Evolutionary conservation across 2,888 invertebrate species (phyloP).

Genomic region (Ceriagrion tenellum): DNA sequence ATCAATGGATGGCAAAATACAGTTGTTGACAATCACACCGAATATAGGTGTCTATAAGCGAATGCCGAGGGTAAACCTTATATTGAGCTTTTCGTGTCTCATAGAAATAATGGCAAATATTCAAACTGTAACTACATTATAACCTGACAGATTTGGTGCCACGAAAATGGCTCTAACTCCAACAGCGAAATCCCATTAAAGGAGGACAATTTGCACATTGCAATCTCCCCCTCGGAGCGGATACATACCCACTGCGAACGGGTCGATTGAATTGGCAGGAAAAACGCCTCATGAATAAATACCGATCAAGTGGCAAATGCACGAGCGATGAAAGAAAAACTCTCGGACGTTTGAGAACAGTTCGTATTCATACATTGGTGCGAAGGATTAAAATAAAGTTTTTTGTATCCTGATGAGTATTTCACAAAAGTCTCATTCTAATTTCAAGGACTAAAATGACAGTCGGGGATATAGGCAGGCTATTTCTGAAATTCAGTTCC

Average conservation of each 20-base stretch:
- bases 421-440: too few relatives aligned
- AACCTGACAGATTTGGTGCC: neutral
- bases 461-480: too few relatives aligned
- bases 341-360: neutral
- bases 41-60: neutral
- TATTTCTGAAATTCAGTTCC: too few relatives aligned
- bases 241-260: neutral
- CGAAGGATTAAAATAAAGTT: neutral
- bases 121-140: neutral
- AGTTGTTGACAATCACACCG: neutral
- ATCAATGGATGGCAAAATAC: neutral
- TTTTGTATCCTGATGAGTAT: too few relatives aligned
- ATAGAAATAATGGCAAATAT: neutral
- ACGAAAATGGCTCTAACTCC: neutral
- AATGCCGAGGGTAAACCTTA: neutral
- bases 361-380: neutral
- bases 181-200: neutral
- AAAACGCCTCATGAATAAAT: neutral
- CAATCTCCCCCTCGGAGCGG: neutral
- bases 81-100: neutral
- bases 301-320: neutral
- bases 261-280: neutral
- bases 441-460: too few relatives aligned
- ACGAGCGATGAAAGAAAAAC: neutral
- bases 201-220: neutral